A percentile compares a stretch with the other conserved stretches of the same genome.
These are phyloP conservation scores for Andricus grossulariae DNA, from an alignment of 1,140 invertebrate species.

Conservation along the genomic window DNA sequence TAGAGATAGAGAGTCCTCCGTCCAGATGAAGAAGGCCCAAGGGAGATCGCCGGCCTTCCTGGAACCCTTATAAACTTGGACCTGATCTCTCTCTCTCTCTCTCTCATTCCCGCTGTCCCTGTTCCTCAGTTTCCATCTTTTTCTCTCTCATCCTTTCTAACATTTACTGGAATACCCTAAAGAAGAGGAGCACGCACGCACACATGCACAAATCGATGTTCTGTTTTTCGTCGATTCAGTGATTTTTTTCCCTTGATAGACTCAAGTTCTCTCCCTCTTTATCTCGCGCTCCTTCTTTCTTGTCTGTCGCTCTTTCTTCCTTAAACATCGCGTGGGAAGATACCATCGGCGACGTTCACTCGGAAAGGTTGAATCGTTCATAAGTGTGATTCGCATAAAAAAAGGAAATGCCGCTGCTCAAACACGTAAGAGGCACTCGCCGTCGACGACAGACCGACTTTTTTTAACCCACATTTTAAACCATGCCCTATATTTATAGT, in stretches of 20 bases:
- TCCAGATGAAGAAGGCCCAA: conserved; percentile 72
- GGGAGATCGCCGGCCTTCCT: conserved; percentile 73
- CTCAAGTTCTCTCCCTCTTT: conserved; percentile 14
- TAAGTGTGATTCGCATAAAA: conserved; percentile 32
- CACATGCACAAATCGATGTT: conserved; percentile 35
- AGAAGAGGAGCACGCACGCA: conserved; percentile 15
- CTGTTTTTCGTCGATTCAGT: conserved; percentile 53
- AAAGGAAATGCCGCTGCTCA: conserved; percentile 29
- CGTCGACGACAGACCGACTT: conserved; percentile 21
- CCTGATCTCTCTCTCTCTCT: conserved; percentile 53
- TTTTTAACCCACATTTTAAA: neutral
- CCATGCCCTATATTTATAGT: neutral
- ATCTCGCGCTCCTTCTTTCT: conserved; percentile 21
- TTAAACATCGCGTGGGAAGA: conserved; percentile 58
- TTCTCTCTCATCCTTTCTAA: conserved; percentile 35
- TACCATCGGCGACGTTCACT: conserved; percentile 48
- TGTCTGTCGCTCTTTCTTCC: conserved; percentile 40
- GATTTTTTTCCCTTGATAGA: conserved; percentile 49
- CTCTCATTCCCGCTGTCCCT: conserved; percentile 29
- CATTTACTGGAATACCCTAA: conserved; percentile 46
- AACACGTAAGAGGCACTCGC: conserved; percentile 28
- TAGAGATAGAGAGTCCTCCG: conserved; percentile 61
- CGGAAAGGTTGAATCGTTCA: conserved; percentile 37
- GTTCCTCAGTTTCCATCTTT: conserved; percentile 13
- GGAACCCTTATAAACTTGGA: conserved; percentile 74